A percentile compares a stretch with the other conserved stretches of the same genome.
phyloP scores from a whole-genome alignment of 2,113 vertebrate species.

The Paraplagusia blochii region DNA sequence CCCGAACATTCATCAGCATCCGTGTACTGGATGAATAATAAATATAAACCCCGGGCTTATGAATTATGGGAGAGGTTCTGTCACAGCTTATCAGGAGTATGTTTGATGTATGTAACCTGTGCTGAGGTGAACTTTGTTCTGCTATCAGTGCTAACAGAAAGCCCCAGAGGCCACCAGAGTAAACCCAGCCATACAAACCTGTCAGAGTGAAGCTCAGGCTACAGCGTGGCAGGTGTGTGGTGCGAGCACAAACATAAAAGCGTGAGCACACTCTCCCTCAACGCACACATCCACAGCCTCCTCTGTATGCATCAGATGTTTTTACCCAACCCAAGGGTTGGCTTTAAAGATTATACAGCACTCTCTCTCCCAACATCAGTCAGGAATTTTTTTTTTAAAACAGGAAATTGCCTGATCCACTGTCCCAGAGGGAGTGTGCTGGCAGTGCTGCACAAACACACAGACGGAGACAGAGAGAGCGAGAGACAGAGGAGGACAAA shows the following conservation, averaged over 20 bases:
- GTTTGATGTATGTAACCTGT: conserved; percentile 49
- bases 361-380: conserved; percentile 54
- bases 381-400: conserved; percentile 45
- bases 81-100: conserved; percentile 19
- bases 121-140: conserved; percentile 57
- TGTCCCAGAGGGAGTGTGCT: conserved; percentile 63
- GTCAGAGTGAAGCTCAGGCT: conserved; percentile 22
- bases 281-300: conserved; percentile 32
- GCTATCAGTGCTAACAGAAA: conserved; percentile 62
- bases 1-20: conserved; percentile 21
- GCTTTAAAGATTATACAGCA: conserved; percentile 66
- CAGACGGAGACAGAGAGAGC: conserved; percentile 41
- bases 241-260: conserved; percentile 22
- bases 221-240: conserved; percentile 9
- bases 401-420: conserved; percentile 71
- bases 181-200: conserved; percentile 35
- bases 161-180: conserved; percentile 48
- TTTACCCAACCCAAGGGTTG: conserved; percentile 58
- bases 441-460: conserved; percentile 55
- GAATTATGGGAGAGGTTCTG: neutral
- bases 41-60: conserved; percentile 13
- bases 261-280: neutral
- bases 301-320: conserved; percentile 68
- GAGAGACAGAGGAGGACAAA: conserved; percentile 27
- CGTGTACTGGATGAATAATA: conserved; percentile 11